Evolutionary conservation across 2,888 invertebrate species (phyloP).

Genomic region (Drosophila kuntzei): DNA sequence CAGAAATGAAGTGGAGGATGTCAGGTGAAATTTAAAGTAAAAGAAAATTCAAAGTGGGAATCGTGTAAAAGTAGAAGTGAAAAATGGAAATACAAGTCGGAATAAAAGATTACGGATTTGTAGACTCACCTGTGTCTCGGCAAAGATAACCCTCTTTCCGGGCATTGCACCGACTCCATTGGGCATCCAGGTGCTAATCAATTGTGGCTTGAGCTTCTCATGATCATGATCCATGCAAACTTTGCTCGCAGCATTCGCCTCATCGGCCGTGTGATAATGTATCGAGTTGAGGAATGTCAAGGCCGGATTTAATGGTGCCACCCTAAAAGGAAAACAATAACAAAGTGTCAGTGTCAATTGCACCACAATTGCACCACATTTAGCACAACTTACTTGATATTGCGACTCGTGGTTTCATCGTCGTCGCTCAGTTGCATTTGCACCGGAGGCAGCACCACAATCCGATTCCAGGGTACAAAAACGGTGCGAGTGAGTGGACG

Average conservation of each 20-base stretch:
- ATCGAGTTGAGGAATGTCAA: conserved; percentile 85
- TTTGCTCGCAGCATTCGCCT: conserved; percentile 86
- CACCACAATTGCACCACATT: neutral
- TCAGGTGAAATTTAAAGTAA: neutral
- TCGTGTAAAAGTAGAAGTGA: neutral
- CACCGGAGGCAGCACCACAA: conserved; percentile 95
- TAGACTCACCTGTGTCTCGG: conserved; percentile 92
- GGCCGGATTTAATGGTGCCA: conserved; percentile 85
- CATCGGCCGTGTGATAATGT: conserved; percentile 85
- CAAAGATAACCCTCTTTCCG: conserved; percentile 93
- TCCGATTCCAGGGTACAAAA: conserved; percentile 98
- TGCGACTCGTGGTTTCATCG: conserved; percentile 85
- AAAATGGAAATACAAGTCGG: neutral
- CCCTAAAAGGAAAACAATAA: conserved; percentile 58
- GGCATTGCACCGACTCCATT: conserved; percentile 95
- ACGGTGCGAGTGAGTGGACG: conserved; percentile 94
- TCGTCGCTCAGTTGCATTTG: conserved; percentile 94
- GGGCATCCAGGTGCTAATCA: conserved; percentile 95
- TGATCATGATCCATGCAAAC: conserved; percentile 95
- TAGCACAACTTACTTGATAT: conserved; percentile 83
- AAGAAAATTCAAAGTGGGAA: neutral
- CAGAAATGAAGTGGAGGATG: neutral
- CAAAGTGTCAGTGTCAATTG: neutral
- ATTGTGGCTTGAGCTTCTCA: conserved; percentile 92
- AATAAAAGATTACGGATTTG: neutral